phyloP scores from a whole-genome alignment of 23 tunicate species.

The Pegea sp. region DNA sequence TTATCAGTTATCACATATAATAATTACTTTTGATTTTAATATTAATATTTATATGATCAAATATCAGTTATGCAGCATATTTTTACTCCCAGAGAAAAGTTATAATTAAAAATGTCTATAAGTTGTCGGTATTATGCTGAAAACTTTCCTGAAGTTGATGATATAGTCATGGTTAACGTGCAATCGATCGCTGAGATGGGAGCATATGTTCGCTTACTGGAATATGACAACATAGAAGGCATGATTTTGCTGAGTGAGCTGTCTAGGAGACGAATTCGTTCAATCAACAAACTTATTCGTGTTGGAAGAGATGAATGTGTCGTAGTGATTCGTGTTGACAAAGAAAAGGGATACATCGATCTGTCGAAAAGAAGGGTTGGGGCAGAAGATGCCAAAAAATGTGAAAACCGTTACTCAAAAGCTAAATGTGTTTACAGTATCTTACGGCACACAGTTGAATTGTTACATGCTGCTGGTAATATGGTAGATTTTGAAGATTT shows the following conservation, averaged over 20 bases:
- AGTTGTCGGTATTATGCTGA: slow-evolving; percentile 81
- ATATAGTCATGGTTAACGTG: slow-evolving; percentile 89
- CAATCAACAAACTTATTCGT: slow-evolving; percentile 87
- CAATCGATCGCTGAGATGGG: slow-evolving; percentile 95
- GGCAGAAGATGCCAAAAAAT: slow-evolving; percentile 82
- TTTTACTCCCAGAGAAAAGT: no score
- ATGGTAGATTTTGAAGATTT: slow-evolving; percentile 82
- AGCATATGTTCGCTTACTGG: slow-evolving; percentile 81
- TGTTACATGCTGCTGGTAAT: slow-evolving; percentile 23
- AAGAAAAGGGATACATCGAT: slow-evolving; percentile 97
- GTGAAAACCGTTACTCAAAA: slow-evolving; percentile 88
- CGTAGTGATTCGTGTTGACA: slow-evolving; percentile 91
- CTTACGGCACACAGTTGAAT: slow-evolving; percentile 81
- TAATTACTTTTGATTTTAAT: no score
- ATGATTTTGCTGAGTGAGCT: slow-evolving; percentile 89
- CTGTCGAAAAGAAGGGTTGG: slow-evolving; percentile 87
- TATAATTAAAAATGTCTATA: slow-evolving; percentile 40
- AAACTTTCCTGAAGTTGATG: slow-evolving; percentile 89
- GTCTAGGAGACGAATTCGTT: slow-evolving; percentile 94
- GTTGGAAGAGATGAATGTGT: slow-evolving; percentile 99
- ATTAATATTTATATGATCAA: no score
- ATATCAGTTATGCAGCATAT: no score
- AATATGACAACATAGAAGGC: slow-evolving; percentile 91
- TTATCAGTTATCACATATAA: no score
- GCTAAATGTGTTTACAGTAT: slow-evolving; percentile 96